Conservation (phyloP, 2,888 invertebrate species). For the Salticus scenicus region DNA sequence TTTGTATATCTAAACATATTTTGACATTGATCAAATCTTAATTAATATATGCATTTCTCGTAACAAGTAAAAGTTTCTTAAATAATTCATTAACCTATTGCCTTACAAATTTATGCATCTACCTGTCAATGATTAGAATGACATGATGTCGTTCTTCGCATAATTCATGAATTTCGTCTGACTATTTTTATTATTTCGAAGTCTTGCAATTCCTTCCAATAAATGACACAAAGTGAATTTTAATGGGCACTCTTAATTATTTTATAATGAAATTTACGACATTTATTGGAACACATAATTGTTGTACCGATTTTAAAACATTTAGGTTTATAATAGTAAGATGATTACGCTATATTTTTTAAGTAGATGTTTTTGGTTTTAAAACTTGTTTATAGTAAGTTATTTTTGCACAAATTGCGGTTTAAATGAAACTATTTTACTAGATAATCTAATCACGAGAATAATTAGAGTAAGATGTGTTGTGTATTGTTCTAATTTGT, state of each 20-base stretch:
- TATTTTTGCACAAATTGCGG: too few relatives aligned
- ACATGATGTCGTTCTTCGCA: neutral
- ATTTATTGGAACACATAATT: too few relatives aligned
- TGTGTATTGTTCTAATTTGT: too few relatives aligned
- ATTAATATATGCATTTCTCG: neutral
- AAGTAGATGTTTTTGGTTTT: too few relatives aligned
- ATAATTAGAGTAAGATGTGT: too few relatives aligned
- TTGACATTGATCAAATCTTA: neutral
- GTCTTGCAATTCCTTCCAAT: neutral
- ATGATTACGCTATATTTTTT: too few relatives aligned
- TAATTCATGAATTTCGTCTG: neutral
- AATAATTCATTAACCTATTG: conserved; percentile 9
- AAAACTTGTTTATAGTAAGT: too few relatives aligned
- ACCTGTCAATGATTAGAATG: neutral
- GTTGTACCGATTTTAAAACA: too few relatives aligned
- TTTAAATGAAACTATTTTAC: too few relatives aligned
- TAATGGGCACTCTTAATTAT: neutral
- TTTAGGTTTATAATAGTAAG: too few relatives aligned
- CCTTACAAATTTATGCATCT: conserved; percentile 3
- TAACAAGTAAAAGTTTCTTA: neutral
- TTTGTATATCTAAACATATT: neutral
- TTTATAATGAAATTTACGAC: neutral
- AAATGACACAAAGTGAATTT: neutral
- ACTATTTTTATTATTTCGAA: neutral
- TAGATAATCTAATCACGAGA: too few relatives aligned